These are phyloP conservation scores for Gambusia holbrooki DNA, from an alignment of 2,113 vertebrate genomes.

Conservation along the genomic window DNA sequence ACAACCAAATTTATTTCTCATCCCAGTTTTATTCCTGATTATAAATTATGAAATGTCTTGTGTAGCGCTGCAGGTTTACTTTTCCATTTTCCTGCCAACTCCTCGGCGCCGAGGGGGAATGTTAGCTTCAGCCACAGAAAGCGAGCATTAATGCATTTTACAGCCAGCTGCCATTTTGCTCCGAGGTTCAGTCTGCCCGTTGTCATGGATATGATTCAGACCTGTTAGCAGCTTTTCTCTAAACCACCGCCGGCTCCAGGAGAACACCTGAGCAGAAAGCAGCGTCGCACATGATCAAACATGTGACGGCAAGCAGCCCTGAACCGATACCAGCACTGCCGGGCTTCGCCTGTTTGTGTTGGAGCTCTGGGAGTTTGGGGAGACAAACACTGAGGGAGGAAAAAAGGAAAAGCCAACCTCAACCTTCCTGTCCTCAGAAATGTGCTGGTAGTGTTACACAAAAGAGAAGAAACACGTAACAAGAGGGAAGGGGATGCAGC, in stretches of 20 bases:
- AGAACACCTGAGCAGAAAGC: constrained; percentile 25
- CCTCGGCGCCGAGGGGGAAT: background rate
- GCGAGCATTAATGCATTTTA: constrained; percentile 44
- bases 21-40: background rate
- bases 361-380: background rate
- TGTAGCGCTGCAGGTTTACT: constrained; percentile 2
- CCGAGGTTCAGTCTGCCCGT: constrained; percentile 68
- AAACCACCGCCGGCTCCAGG: constrained; percentile 47
- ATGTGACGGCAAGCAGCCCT: constrained; percentile 15
- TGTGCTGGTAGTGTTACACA: constrained; percentile 57
- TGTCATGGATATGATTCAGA: constrained; percentile 78
- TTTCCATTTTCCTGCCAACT: constrained; percentile 13
- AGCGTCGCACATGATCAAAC: constrained; percentile 16
- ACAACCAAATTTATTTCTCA: background rate
- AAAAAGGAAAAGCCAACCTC: background rate
- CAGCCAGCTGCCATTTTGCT: constrained; percentile 70
- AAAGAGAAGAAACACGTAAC: constrained; percentile 37
- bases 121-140: constrained; percentile 38
- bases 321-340: constrained; percentile 10
- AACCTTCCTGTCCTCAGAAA: constrained; percentile 37
- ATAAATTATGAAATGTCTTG: background rate
- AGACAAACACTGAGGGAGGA: no score
- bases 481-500: constrained; percentile 15
- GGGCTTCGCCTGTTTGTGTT: constrained; percentile 47
- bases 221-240: constrained; percentile 69